Percentiles rank a stretch among this genome's conserved stretches.
These are phyloP conservation scores for Cercopithecus petaurista DNA, from an alignment of 2,797 vertebrate genomes.

Conservation along the genomic window DNA sequence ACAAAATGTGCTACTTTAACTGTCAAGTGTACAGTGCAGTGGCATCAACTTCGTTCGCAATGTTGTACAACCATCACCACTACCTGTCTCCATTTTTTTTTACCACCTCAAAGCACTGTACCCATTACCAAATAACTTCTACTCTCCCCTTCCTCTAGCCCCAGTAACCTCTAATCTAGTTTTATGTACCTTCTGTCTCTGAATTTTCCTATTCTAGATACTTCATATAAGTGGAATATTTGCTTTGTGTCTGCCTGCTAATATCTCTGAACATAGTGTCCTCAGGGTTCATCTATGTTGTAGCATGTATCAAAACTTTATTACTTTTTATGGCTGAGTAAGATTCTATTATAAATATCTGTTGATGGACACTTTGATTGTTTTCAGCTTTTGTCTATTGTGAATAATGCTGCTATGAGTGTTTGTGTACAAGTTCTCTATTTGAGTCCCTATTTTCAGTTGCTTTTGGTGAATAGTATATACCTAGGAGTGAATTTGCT, in stretches of 20 bases:
- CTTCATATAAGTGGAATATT: not conserved
- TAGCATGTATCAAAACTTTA: not conserved
- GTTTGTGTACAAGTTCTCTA: not conserved
- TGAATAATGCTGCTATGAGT: not conserved
- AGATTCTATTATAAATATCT: not conserved
- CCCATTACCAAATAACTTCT: not conserved
- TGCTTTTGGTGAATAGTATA: not conserved
- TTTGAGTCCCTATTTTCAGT: not conserved
- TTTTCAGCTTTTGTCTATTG: not conserved
- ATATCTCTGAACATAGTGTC: not conserved
- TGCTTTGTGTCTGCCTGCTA: not conserved
- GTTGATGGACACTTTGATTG: not conserved
- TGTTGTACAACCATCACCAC: not conserved
- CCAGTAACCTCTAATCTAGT: not conserved
- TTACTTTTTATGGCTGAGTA: not conserved
- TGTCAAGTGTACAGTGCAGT: not conserved
- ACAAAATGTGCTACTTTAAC: not conserved
- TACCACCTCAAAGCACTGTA: not conserved
- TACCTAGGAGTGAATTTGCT: not conserved
- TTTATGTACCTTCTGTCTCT: not conserved
- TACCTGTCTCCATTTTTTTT: not conserved
- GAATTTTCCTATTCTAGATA: not conserved
- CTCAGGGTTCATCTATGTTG: not conserved
- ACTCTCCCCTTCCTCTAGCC: not conserved
- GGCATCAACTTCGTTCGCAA: not conserved